Evolutionary conservation across 2,888 invertebrate genomes (phyloP).

Genomic region (Alloscopus bannaensis): DNA sequence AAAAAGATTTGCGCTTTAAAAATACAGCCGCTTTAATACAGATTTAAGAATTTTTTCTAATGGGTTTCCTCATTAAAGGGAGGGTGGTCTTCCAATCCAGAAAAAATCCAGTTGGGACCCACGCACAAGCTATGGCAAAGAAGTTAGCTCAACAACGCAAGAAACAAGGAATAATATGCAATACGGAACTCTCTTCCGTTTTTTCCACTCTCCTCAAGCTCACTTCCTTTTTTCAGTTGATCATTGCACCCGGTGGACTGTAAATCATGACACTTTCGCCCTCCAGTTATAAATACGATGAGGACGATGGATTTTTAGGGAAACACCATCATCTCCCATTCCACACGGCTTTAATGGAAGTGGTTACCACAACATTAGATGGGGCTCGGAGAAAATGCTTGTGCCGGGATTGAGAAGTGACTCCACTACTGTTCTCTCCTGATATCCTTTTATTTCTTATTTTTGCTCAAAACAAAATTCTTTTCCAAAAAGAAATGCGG

Average conservation of each 20-base stretch:
- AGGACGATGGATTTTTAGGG: conserved; percentile 44
- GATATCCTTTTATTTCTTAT: conserved; percentile 35
- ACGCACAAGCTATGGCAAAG: not conserved
- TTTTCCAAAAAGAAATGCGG: conserved; percentile 22
- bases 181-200: conserved; percentile 43
- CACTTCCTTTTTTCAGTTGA: conserved; percentile 51
- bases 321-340: conserved; percentile 35
- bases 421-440: not conserved
- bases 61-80: conserved; percentile 21
- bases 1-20: too few species aligned
- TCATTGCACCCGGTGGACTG: conserved; percentile 72
- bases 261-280: conserved; percentile 72
- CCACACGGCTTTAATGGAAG: conserved; percentile 32
- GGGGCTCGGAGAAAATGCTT: conserved; percentile 22
- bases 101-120: conserved; percentile 9
- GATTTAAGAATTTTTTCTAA: conserved; percentile 18
- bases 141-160: conserved; percentile 1
- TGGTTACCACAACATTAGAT: conserved; percentile 47
- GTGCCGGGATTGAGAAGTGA: conserved; percentile 13
- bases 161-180: not conserved
- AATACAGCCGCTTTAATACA: too few species aligned
- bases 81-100: too few species aligned
- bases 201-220: conserved; percentile 23
- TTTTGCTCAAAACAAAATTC: conserved; percentile 53
- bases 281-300: conserved; percentile 47